A percentile compares a stretch with the other conserved stretches of the same genome.
These are phyloP conservation scores for Atopsyche davidsoni DNA, from an alignment of 1,140 invertebrate species.

Conservation along the genomic window DNA sequence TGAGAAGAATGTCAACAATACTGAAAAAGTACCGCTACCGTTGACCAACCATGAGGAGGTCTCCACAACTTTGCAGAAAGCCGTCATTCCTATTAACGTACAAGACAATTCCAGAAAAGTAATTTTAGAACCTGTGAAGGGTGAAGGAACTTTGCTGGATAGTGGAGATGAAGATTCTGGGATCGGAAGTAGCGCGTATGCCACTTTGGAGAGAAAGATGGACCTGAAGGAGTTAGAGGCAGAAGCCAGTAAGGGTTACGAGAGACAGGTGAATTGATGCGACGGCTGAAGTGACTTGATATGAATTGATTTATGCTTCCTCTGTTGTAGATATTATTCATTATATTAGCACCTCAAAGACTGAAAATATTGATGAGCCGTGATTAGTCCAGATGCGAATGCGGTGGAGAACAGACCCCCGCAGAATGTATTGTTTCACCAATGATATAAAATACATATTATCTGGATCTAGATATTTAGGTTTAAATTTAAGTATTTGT, in stretches of 20 bases:
- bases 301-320: not conserved
- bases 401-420: too few relatives aligned
- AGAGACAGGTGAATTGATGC: slow-evolving; percentile 18
- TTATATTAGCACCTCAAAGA: not conserved
- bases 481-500: not conserved
- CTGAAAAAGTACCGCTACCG: not conserved
- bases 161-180: slow-evolving; percentile 55
- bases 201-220: slow-evolving; percentile 48
- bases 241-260: slow-evolving; percentile 5
- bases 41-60: slow-evolving; percentile 1
- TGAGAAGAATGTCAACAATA: not conserved
- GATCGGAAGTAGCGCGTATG: slow-evolving; percentile 51
- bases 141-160: slow-evolving; percentile 52
- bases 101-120: slow-evolving; percentile 19
- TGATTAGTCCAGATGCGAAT: too few relatives aligned
- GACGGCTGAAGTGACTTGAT: slow-evolving; percentile 8
- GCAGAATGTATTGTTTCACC: not conserved
- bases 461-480: not conserved
- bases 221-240: slow-evolving; percentile 8
- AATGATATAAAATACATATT: not conserved
- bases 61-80: slow-evolving; percentile 18
- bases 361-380: not conserved
- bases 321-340: not conserved
- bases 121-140: slow-evolving; percentile 40
- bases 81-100: slow-evolving; percentile 15